phyloP scores from a whole-genome alignment of 1,140 invertebrate species.

The Scaptodrosophila lebanonensis region DNA sequence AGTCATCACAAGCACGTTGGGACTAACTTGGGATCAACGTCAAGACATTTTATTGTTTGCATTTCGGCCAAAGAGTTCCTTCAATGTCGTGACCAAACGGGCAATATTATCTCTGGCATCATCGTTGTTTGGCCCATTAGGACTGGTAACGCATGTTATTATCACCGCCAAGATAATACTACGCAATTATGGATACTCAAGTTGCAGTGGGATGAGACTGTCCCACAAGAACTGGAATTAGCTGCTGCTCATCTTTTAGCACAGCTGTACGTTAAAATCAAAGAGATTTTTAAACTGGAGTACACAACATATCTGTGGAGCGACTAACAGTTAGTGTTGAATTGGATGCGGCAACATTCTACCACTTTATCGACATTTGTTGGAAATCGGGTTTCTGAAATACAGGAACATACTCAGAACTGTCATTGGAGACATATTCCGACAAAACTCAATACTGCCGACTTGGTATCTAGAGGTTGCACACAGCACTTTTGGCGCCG shows the following conservation, averaged over 20 bases:
- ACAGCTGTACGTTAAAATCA: neutral
- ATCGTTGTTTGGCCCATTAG: neutral
- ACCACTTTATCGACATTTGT: conserved; percentile 44
- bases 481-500: neutral
- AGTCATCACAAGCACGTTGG: neutral
- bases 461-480: conserved; percentile 28
- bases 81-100: neutral
- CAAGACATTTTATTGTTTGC: too few species aligned
- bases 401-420: conserved; percentile 35
- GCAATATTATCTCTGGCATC: neutral
- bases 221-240: conserved; percentile 3
- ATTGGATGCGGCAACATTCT: neutral
- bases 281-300: too few species aligned
- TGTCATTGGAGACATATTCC: conserved; percentile 57
- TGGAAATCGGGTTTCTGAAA: conserved; percentile 62
- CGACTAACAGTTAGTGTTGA: neutral
- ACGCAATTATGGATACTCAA: neutral
- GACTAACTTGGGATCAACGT: neutral
- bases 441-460: conserved; percentile 58
- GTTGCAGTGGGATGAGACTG: neutral
- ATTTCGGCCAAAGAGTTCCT: neutral
- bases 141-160: neutral
- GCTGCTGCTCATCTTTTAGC: neutral
- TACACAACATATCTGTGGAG: neutral
- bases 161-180: neutral